A percentile compares a stretch with the other conserved stretches of the same genome.
phyloP scores from a whole-genome alignment of 2,113 vertebrate species.

The Thamnaconus septentrionalis region DNA sequence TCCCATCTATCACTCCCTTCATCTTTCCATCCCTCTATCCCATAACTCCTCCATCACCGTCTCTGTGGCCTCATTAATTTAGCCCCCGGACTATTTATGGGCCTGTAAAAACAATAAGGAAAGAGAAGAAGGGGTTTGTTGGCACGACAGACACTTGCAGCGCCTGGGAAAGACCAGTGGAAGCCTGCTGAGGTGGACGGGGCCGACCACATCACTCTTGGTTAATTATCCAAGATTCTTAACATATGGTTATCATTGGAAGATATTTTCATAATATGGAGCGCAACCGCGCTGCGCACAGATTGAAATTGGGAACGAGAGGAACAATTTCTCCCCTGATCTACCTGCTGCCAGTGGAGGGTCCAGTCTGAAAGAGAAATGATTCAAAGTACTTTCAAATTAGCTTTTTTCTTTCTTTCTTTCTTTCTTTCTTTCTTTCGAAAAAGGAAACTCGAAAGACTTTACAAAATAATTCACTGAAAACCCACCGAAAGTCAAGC shows the following conservation, averaged over 20 bases:
- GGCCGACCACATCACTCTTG: slow-evolving; percentile 48
- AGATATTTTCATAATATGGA: slow-evolving; percentile 36
- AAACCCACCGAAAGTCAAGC: no score
- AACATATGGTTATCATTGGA: slow-evolving; percentile 63
- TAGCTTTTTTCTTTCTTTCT: no score
- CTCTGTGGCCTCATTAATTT: slow-evolving; percentile 71
- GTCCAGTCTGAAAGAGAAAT: no score
- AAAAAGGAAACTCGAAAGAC: no score
- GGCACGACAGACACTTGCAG: slow-evolving; percentile 43
- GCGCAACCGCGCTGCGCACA: no score
- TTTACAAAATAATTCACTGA: no score
- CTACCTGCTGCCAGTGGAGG: no score
- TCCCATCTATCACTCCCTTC: slow-evolving; percentile 75
- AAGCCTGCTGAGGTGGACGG: slow-evolving; percentile 42
- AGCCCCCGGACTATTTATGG: slow-evolving; percentile 65
- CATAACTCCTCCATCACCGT: slow-evolving; percentile 60
- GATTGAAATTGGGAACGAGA: no score
- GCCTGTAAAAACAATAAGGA: slow-evolving; percentile 65
- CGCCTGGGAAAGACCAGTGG: slow-evolving; percentile 54
- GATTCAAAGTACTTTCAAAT: no score
- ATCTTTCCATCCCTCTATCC: slow-evolving; percentile 63
- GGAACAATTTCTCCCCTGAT: no score
- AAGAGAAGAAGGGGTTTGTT: slow-evolving; percentile 54
- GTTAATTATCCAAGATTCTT: slow-evolving; percentile 62
- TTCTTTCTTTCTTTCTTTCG: no score